These are phyloP conservation scores for Laupala kohalensis DNA, from an alignment of 1,140 invertebrate genomes.

Conservation along the genomic window DNA sequence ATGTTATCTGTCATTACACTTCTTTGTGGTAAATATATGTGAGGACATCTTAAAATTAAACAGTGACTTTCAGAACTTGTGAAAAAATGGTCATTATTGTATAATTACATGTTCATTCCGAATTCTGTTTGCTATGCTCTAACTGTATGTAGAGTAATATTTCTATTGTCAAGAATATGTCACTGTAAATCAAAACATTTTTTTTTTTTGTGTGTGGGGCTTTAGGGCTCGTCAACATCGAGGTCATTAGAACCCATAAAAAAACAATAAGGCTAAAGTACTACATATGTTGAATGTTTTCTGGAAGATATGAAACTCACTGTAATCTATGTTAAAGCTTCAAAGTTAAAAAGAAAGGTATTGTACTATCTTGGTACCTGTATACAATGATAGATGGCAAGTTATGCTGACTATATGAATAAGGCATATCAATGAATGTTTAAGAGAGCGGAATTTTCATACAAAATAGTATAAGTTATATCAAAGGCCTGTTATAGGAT, in stretches of 20 bases:
- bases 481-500: background rate
- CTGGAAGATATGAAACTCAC: background rate
- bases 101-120: background rate
- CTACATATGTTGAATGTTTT: background rate
- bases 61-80: background rate
- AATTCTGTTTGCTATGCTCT: background rate
- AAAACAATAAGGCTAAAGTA: background rate
- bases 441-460: background rate
- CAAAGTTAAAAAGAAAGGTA: background rate
- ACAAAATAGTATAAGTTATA: background rate
- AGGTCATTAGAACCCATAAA: too few species aligned
- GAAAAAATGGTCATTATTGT: background rate
- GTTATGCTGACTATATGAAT: background rate
- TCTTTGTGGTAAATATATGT: background rate
- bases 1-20: too few species aligned
- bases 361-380: background rate
- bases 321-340: background rate
- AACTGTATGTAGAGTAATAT: background rate
- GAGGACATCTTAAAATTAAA: background rate
- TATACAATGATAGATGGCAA: background rate
- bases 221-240: too few species aligned
- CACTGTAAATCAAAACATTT: background rate
- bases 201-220: too few species aligned
- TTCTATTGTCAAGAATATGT: background rate
- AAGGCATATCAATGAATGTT: background rate